These are phyloP conservation scores for Aptenodytes patagonicus DNA, from an alignment of 2,113 vertebrate species.

Conservation along the genomic window DNA sequence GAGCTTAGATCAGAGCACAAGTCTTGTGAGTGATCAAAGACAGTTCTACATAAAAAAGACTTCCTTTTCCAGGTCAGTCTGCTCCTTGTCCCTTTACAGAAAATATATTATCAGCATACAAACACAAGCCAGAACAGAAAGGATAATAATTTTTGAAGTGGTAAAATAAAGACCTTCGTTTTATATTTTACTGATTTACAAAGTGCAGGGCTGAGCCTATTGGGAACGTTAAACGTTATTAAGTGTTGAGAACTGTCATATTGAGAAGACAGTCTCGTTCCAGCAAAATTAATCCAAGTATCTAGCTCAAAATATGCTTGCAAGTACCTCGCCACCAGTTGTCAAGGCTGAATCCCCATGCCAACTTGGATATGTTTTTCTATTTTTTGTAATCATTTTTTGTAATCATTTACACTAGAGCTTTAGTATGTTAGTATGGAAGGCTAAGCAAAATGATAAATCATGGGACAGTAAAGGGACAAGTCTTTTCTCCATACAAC, in stretches of 20 bases:
- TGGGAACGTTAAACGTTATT: constrained; percentile 30
- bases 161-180: constrained; percentile 38
- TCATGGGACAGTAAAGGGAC: neutral
- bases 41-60: constrained; percentile 27
- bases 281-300: constrained; percentile 40
- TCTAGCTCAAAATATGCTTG: constrained; percentile 18
- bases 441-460: neutral
- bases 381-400: neutral
- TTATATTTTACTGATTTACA: constrained; percentile 53
- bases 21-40: constrained; percentile 54
- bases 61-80: constrained; percentile 57
- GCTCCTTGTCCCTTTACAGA: constrained; percentile 41
- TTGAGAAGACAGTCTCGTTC: neutral
- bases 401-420: neutral
- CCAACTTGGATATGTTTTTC: neutral
- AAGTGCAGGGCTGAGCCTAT: constrained; percentile 20
- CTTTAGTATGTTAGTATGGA: neutral
- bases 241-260: constrained; percentile 18
- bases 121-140: constrained; percentile 49
- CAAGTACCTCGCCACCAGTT: neutral
- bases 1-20: constrained; percentile 34
- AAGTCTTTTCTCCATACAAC: neutral
- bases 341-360: neutral
- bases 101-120: constrained; percentile 21
- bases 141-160: constrained; percentile 35